These are phyloP conservation scores for Hypotaenidia philippensis DNA, from an alignment of 2,797 vertebrate genomes.

Conservation along the genomic window DNA sequence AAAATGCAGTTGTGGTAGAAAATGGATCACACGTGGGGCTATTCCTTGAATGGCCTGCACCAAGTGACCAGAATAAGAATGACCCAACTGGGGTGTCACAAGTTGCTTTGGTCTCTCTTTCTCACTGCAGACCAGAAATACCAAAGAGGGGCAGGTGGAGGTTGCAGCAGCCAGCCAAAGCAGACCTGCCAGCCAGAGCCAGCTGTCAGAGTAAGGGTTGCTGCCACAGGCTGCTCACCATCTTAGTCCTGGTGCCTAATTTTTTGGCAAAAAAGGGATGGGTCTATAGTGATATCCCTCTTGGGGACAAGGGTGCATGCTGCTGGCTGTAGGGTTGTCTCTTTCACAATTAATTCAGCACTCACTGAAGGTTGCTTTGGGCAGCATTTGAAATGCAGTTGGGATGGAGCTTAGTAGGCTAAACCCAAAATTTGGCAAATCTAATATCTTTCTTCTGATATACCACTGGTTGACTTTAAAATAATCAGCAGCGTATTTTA, in stretches of 20 bases:
- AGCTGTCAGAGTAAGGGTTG: background rate
- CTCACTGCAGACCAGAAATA: background rate
- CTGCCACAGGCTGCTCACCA: background rate
- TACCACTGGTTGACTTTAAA: background rate
- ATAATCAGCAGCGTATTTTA: background rate
- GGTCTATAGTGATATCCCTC: background rate
- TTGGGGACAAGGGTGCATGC: background rate
- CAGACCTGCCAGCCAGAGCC: background rate
- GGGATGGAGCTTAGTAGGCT: background rate
- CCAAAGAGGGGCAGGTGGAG: accelerated
- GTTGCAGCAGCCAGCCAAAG: background rate
- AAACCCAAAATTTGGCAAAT: background rate
- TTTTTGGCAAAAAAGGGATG: background rate
- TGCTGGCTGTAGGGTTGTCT: background rate
- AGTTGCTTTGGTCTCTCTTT: background rate
- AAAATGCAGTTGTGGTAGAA: background rate
- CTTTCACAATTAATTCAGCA: background rate
- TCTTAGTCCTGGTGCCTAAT: background rate
- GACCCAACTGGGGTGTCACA: background rate
- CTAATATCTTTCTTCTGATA: background rate
- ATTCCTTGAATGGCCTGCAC: background rate
- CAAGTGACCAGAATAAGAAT: background rate
- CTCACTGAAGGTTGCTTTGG: background rate
- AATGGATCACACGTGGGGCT: accelerated
- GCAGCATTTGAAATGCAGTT: background rate